Percentiles rank a stretch among this genome's conserved stretches.
Conservation (phyloP, 2,888 invertebrate genomes). For the Aphodius granarius region DNA sequence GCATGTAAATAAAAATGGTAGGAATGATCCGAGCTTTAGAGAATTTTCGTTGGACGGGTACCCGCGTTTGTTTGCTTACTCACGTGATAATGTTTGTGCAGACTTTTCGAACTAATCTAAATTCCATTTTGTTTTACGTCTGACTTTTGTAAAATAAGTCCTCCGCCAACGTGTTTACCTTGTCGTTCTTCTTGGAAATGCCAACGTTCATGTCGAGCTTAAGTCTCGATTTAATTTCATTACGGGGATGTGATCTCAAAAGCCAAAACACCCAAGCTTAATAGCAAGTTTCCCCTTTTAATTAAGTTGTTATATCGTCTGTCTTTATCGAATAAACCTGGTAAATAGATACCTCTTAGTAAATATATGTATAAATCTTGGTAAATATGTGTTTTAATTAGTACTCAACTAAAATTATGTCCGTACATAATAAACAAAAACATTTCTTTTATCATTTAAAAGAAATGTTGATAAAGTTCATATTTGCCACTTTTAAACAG, state of each 20-base stretch:
- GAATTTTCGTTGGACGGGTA: not conserved
- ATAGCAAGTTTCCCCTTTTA: not conserved
- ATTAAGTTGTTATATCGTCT: not conserved
- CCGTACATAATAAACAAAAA: too few species aligned
- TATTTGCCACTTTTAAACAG: too few species aligned
- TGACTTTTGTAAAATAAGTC: not conserved
- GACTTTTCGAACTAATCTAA: not conserved
- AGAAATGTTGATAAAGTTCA: too few species aligned
- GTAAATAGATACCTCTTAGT: not conserved
- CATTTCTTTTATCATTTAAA: too few species aligned
- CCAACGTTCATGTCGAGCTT: not conserved
- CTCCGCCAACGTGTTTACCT: not conserved
- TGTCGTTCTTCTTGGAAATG: not conserved
- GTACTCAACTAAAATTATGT: too few species aligned
- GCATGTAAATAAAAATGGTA: not conserved
- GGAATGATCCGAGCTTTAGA: not conserved
- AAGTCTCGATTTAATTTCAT: not conserved
- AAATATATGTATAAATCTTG: not conserved
- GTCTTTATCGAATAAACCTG: not conserved
- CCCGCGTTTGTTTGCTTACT: not conserved
- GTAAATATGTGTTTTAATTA: not conserved
- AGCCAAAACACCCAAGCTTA: not conserved
- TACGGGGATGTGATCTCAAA: not conserved
- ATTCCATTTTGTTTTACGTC: not conserved
- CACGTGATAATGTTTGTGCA: not conserved